A percentile compares a stretch with the other conserved stretches of the same genome.
These are phyloP conservation scores for Phrynocephalus versicolor DNA, from an alignment of 2,113 vertebrate genomes.

Conservation along the genomic window DNA sequence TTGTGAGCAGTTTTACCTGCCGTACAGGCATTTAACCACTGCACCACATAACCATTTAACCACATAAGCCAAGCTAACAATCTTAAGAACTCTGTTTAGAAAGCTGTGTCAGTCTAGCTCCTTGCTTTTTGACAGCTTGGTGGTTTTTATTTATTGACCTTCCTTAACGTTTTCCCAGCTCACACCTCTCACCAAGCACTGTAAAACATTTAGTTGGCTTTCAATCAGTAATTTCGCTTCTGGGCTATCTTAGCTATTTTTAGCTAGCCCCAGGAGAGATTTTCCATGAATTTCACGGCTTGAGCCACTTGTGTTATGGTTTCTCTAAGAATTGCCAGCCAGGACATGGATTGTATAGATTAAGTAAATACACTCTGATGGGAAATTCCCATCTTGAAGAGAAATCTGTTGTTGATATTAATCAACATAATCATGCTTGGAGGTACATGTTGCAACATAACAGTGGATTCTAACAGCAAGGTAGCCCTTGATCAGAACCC, in stretches of 20 bases:
- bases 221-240: not conserved
- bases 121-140: not conserved
- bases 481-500: not conserved
- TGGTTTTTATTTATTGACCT: not conserved
- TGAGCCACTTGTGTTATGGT: not conserved
- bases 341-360: not conserved
- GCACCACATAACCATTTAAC: too few species aligned
- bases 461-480: not conserved
- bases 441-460: not conserved
- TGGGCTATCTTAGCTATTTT: not conserved
- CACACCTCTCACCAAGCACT: not conserved
- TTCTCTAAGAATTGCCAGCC: not conserved
- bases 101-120: not conserved
- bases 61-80: too few species aligned
- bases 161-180: not conserved
- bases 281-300: not conserved
- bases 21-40: too few species aligned
- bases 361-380: not conserved
- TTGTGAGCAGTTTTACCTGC: too few species aligned
- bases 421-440: not conserved
- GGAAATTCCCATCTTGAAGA: constrained; percentile 15
- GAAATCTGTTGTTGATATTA: not conserved
- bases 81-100: not conserved
- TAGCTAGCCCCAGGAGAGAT: not conserved
- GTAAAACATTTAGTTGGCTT: not conserved